Evolutionary conservation across 1,140 invertebrate species (phyloP), one percentile per base, ranked within the genome.

Genomic region (Drosophila setifemur): DNA sequence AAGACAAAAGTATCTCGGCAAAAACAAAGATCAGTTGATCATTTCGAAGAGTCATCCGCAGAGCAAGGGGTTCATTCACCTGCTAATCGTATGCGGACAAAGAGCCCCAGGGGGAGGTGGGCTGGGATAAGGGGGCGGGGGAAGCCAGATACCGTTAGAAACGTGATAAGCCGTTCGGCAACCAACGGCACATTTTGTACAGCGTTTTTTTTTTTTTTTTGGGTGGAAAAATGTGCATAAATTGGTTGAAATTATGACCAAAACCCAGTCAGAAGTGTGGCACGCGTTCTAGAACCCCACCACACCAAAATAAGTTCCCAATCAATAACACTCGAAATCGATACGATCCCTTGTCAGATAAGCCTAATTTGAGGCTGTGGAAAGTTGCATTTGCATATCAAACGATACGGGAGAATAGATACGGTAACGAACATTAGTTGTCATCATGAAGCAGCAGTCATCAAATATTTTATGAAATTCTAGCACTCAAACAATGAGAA

Each of bases 201-300:
- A 19, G 3, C 25, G 12, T 66, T n/a, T n/a, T n/a, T n/a, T n/a
- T n/a, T n/a, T n/a, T n/a, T n/a, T n/a, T n/a, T n/a, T n/a, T n/a
- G n/a, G n/a, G 60, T 52, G 55, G 55, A 50, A 64, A 83, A 77
- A 77, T 66, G 69, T 71, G 70, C 69, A 83, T 79, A 83, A 85
- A 86, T 85, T 86, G 61, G 39, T 40, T 9, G 21, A 55, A 75
- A 72, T 67, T 85, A 78, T 79, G 70, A 85, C 70, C 71, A 79
- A 66, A 72, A 37, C 53, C 29, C 37, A 49, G 35, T 21, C 14
- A 37, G 12, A 58, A 16, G 35, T 43, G 40, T 57, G 47, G 55
- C 61, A 66, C 45, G 45, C 45, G 39, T 71, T 71, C 39, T 39
- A 28, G 43, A 55, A 68, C 52, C 53, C 48, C 61, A 37, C 14